Evolutionary conservation across 2,888 invertebrate species (phyloP).

Genomic region (Apodemia zela): DNA sequence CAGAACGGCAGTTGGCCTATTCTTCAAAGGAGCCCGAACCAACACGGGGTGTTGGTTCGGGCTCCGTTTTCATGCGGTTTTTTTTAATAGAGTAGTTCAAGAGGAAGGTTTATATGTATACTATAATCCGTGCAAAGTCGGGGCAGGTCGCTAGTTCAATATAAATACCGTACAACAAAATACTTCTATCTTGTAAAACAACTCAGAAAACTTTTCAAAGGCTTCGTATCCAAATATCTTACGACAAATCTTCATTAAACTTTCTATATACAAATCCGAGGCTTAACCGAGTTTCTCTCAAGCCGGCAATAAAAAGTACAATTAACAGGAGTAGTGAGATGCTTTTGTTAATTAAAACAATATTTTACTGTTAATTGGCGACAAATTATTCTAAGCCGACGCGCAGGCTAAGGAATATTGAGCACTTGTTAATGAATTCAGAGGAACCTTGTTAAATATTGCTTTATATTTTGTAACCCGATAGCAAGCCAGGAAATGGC

Average conservation of each 20-base stretch:
- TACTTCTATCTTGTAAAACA: background rate
- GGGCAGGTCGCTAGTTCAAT: no score
- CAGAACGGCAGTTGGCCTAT: no score
- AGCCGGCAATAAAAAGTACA: conserved; percentile 35
- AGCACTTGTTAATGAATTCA: background rate
- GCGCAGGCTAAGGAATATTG: background rate
- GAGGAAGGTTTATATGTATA: no score
- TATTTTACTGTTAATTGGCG: conserved; percentile 38
- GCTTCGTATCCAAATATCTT: background rate
- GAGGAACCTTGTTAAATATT: background rate
- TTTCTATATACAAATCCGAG: conserved; percentile 8
- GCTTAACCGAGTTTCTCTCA: conserved; percentile 1
- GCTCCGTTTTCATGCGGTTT: no score
- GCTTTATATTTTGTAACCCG: background rate
- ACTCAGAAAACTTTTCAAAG: background rate
- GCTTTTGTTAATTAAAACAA: conserved; percentile 39
- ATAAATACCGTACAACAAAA: background rate
- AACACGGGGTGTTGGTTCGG: no score
- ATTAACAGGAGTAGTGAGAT: conserved; percentile 34
- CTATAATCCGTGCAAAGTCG: no score
- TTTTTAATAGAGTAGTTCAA: no score
- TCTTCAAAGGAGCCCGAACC: no score
- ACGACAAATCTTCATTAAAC: conserved; percentile 5
- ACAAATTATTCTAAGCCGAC: conserved; percentile 31
- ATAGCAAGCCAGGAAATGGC: no score